Conservation (phyloP, 2,113 vertebrate species). For the Proterorhinus semilunaris region DNA sequence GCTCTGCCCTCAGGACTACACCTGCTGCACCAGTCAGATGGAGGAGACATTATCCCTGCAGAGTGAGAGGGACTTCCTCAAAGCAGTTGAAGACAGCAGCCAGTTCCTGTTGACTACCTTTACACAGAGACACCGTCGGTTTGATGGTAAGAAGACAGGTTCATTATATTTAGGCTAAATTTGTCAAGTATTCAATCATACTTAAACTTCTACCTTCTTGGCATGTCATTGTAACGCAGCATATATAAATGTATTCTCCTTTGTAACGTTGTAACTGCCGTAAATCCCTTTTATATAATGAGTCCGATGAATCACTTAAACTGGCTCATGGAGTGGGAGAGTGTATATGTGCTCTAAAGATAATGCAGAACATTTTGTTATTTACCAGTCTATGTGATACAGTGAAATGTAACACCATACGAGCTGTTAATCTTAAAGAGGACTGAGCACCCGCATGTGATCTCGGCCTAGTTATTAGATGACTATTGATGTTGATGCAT, state of each 20-base stretch:
- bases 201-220: background rate
- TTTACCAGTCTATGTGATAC: constrained; percentile 34
- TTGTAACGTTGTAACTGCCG: constrained; percentile 47
- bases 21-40: constrained; percentile 88
- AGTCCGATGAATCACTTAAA: constrained; percentile 61
- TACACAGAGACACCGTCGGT: constrained; percentile 79
- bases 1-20: constrained; percentile 87
- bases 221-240: too few relatives aligned
- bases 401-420: constrained; percentile 38
- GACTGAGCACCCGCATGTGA: constrained; percentile 23
- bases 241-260: constrained; percentile 1
- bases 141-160: constrained; percentile 79
- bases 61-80: constrained; percentile 79
- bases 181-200: too few relatives aligned
- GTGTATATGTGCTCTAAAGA: constrained; percentile 44
- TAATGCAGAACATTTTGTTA: constrained; percentile 41
- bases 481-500: constrained; percentile 27
- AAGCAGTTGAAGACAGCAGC: constrained; percentile 80
- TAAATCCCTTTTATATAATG: constrained; percentile 63
- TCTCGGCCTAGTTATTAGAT: constrained; percentile 19
- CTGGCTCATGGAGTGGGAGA: constrained; percentile 54
- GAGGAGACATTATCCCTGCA: constrained; percentile 83
- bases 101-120: constrained; percentile 84
- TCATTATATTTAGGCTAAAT: background rate
- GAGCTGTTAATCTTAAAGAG: constrained; percentile 31